phyloP scores from a whole-genome alignment of 2,888 invertebrate genomes.

The Holacanthella duospinosa region DNA sequence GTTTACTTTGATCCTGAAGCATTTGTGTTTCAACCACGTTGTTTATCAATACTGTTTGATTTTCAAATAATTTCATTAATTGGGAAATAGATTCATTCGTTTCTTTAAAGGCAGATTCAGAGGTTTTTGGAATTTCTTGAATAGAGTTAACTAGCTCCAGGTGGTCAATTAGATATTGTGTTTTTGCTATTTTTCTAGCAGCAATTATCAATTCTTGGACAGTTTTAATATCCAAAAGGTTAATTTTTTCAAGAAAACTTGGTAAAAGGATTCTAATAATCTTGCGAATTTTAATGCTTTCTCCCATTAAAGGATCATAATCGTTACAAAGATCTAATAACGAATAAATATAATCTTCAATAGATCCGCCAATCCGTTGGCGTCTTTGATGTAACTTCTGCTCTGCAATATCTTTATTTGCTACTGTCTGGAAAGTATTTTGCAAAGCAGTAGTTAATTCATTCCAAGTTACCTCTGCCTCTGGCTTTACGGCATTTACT shows the following conservation, averaged over 20 bases:
- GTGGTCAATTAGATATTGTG: neutral
- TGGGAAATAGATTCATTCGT: no score
- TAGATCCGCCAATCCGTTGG: neutral
- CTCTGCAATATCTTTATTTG: neutral
- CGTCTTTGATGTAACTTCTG: neutral
- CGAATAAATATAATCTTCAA: constrained; percentile 2
- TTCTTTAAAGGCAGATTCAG: no score
- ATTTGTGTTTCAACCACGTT: neutral
- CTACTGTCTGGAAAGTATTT: neutral
- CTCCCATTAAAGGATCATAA: neutral
- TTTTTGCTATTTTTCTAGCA: neutral
- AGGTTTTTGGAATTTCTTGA: neutral
- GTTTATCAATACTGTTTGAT: neutral
- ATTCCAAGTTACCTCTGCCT: neutral
- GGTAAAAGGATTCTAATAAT: neutral
- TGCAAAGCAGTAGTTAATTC: constrained; percentile 1
- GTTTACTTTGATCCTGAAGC: neutral
- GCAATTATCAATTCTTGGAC: neutral
- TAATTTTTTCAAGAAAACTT: neutral
- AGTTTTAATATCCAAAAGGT: neutral
- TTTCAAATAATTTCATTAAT: neutral
- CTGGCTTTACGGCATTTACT: neutral
- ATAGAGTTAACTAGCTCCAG: neutral
- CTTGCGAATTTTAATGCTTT: neutral
- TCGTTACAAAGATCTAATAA: neutral